phyloP scores from a whole-genome alignment of 1,140 invertebrate genomes.

The Papilio polytes region DNA sequence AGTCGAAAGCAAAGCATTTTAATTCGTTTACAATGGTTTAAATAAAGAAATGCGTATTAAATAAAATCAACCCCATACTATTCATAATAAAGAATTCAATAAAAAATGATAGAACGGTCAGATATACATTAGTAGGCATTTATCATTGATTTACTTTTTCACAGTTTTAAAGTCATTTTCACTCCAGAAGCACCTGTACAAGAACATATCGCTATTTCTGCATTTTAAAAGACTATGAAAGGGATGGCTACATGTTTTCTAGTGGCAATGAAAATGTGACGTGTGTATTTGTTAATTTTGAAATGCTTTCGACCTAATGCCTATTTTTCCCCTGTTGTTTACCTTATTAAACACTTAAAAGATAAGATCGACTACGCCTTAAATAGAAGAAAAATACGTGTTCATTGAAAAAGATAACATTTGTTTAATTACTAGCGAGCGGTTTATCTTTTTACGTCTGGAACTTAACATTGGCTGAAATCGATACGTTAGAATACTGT shows the following conservation, averaged over 20 bases:
- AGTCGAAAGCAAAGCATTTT: too few species aligned
- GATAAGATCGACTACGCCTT: not conserved
- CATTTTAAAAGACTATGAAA: not conserved
- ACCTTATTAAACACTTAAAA: conserved; percentile 8
- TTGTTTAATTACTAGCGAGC: conserved; percentile 29
- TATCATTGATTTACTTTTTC: too few species aligned
- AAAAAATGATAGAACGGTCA: not conserved
- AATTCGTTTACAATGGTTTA: not conserved
- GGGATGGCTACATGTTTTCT: not conserved
- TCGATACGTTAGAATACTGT: not conserved
- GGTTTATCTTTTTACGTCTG: conserved; percentile 29
- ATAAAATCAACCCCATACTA: too few species aligned
- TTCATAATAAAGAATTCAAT: not conserved
- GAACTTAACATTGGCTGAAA: conserved; percentile 4
- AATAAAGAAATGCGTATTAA: not conserved
- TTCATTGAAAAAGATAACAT: conserved; percentile 15
- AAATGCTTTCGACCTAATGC: not conserved
- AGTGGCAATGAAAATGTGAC: not conserved
- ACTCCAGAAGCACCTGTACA: not conserved
- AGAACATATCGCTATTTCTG: not conserved
- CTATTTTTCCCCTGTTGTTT: not conserved
- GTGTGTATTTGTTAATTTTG: not conserved
- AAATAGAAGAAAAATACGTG: conserved; percentile 15
- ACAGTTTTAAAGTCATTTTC: not conserved
- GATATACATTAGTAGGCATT: not conserved